Conservation (phyloP, 2,113 vertebrate genomes). For the Heterochromis multidens region DNA sequence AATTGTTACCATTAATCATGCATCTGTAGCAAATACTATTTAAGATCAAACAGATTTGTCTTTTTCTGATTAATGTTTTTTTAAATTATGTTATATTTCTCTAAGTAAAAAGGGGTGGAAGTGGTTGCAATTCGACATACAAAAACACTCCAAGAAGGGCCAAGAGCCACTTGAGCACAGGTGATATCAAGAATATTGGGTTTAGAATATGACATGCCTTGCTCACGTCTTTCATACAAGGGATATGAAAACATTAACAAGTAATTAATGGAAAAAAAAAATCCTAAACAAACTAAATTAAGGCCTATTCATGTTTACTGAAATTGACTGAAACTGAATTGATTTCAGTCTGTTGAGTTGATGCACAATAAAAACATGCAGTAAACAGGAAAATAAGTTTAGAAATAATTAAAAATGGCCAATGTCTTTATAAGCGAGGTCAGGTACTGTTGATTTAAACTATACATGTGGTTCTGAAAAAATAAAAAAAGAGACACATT, state of each 20-base stretch:
- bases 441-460: not conserved
- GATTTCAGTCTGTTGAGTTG: not conserved
- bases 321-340: no score
- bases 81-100: not conserved
- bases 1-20: not conserved
- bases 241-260: not conserved
- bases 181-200: not conserved
- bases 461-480: not conserved
- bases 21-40: not conserved
- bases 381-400: not conserved
- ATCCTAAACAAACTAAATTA: not conserved
- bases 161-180: not conserved
- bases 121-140: not conserved
- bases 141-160: not conserved
- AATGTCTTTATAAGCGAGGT: not conserved
- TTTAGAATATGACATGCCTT: not conserved
- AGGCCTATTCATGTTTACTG: not conserved
- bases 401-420: not conserved
- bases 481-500: not conserved
- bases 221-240: not conserved
- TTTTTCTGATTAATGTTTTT: not conserved
- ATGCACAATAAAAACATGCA: not conserved
- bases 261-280: not conserved
- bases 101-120: not conserved
- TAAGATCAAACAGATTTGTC: not conserved